Percentiles rank a stretch among this genome's conserved stretches.
These are phyloP conservation scores for Ditylenchus dipsaci DNA, from an alignment of 1,140 invertebrate genomes.

Conservation along the genomic window DNA sequence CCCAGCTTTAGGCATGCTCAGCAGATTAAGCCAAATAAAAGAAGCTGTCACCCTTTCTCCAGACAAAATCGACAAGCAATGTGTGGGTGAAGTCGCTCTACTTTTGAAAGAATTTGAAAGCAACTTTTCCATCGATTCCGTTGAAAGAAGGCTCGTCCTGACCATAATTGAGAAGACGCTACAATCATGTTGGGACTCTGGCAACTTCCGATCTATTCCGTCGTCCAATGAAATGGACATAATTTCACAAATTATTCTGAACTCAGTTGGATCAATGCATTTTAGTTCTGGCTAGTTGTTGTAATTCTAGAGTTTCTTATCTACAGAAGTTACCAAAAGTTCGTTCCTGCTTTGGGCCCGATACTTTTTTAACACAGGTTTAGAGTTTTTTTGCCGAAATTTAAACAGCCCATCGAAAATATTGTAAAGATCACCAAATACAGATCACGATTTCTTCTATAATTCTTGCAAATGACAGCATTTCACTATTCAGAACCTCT, in stretches of 20 bases:
- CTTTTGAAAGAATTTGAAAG: not conserved
- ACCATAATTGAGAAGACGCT: not conserved
- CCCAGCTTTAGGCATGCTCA: not conserved
- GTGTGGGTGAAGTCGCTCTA: not conserved
- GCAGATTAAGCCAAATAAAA: not conserved
- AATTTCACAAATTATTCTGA: not conserved
- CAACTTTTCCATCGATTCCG: not conserved
- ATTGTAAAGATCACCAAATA: too few species aligned
- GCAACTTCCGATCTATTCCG: not conserved
- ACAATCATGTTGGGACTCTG: not conserved
- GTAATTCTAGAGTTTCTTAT: too few species aligned
- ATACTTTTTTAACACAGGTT: too few species aligned
- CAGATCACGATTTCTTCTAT: too few species aligned
- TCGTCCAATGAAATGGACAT: not conserved
- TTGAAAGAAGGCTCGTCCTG: not conserved
- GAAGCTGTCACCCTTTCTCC: not conserved
- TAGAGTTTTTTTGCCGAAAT: too few species aligned
- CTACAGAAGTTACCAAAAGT: too few species aligned
- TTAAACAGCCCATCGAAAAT: too few species aligned
- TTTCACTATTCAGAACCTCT: too few species aligned
- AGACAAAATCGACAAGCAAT: not conserved
- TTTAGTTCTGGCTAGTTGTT: too few species aligned
- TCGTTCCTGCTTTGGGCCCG: too few species aligned
- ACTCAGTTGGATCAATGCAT: too few species aligned
- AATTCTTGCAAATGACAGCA: too few species aligned